Evolutionary conservation across 2,113 vertebrate species (phyloP).

Genomic region (Emydocephalus ijimae): DNA sequence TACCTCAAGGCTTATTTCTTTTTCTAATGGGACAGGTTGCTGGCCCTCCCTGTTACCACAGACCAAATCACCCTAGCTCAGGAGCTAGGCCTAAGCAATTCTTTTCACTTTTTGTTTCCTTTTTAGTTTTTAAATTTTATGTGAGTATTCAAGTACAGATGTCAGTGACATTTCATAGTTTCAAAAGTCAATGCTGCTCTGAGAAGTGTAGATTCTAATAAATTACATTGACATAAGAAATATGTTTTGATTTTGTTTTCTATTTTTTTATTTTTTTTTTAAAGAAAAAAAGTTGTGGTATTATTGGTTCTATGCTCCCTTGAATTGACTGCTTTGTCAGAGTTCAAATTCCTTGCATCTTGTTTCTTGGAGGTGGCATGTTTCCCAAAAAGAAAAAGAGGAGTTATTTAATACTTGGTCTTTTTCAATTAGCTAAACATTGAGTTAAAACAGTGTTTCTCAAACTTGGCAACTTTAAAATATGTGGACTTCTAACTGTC

Average conservation of each 20-base stretch:
- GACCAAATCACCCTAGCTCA: constrained; percentile 94
- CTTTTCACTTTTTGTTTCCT: constrained; percentile 82
- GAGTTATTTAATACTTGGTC: constrained; percentile 77
- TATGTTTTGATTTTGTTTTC: constrained; percentile 69
- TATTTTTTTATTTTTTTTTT: constrained; percentile 40
- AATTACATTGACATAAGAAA: constrained; percentile 79
- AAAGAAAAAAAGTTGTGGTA: constrained; percentile 76
- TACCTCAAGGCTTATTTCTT: constrained; percentile 97
- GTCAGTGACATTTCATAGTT: constrained; percentile 87
- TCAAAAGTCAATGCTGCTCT: constrained; percentile 89
- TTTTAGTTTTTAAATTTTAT: constrained; percentile 83
- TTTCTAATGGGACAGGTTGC: constrained; percentile 91
- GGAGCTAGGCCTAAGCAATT: constrained; percentile 90
- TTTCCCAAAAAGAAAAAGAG: constrained; percentile 55
- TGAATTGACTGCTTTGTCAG: constrained; percentile 81
- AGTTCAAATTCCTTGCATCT: constrained; percentile 78
- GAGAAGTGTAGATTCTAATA: constrained; percentile 81
- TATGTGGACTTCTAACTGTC: neutral
- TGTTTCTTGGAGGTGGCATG: constrained; percentile 68
- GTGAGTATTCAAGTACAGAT: constrained; percentile 82
- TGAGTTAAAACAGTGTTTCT: constrained; percentile 30
- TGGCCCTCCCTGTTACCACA: constrained; percentile 93
- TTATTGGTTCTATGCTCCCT: constrained; percentile 85
- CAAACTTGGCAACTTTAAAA: neutral
- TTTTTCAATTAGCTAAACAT: constrained; percentile 79